phyloP scores from a whole-genome alignment of 2,113 vertebrate species.

The Rallus limicola region DNA sequence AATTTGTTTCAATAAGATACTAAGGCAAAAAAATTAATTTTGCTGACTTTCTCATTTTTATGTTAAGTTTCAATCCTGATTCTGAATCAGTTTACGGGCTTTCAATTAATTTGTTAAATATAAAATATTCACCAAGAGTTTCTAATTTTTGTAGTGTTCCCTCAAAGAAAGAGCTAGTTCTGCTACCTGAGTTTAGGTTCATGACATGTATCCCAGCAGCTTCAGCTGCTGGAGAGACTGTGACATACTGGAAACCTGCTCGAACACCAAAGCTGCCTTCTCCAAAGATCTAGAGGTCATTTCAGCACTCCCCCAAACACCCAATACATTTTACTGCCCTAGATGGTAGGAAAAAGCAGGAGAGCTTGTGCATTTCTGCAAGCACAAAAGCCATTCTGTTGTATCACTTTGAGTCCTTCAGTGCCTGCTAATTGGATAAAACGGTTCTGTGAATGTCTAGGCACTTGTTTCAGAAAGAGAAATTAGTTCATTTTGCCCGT shows the following conservation, averaged over 20 bases:
- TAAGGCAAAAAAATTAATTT: not conserved
- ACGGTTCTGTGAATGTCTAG: not conserved
- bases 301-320: not conserved
- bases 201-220: not conserved
- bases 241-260: accelerated
- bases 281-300: not conserved
- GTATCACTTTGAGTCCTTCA: not conserved
- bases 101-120: not conserved
- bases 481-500: not conserved
- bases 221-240: not conserved
- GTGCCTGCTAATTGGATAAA: not conserved
- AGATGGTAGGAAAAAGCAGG: not conserved
- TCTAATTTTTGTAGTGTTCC: not conserved
- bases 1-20: not conserved
- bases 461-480: not conserved
- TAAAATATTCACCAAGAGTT: not conserved
- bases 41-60: not conserved
- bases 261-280: not conserved
- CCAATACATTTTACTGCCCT: not conserved
- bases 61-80: not conserved
- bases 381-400: not conserved
- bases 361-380: not conserved
- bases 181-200: not conserved
- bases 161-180: not conserved
- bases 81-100: not conserved